Percentiles rank a stretch among this genome's conserved stretches.
phyloP scores from a whole-genome alignment of 2,113 vertebrate species.

The Oceanodroma tethys region DNA sequence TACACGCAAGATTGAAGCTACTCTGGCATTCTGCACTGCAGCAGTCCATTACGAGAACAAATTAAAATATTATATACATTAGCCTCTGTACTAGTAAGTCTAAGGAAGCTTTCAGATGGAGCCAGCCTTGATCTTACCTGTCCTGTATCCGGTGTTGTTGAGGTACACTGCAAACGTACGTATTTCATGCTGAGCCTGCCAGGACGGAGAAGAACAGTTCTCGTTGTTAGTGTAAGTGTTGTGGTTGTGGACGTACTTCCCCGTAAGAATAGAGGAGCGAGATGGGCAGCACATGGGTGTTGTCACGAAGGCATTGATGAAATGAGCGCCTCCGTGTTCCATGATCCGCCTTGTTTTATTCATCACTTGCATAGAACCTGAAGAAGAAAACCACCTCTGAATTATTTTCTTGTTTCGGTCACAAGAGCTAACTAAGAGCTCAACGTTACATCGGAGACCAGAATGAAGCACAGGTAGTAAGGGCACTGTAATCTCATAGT shows the following conservation, averaged over 20 bases:
- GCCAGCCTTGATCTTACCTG: slow-evolving; percentile 76
- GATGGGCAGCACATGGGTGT: slow-evolving; percentile 98
- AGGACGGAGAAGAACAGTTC: slow-evolving; percentile 96
- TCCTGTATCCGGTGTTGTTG: slow-evolving; percentile 93
- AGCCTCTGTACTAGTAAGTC: neutral
- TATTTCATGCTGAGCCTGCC: slow-evolving; percentile 93
- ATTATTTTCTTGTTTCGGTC: neutral
- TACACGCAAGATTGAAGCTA: neutral
- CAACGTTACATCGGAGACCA: neutral
- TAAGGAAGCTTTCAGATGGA: neutral
- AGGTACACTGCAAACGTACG: slow-evolving; percentile 94
- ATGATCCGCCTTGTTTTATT: slow-evolving; percentile 93
- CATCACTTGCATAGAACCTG: slow-evolving; percentile 98
- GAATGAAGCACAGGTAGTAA: neutral
- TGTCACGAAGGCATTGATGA: slow-evolving; percentile 95
- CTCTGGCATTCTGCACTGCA: neutral
- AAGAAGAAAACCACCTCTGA: neutral
- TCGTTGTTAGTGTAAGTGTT: slow-evolving; percentile 99
- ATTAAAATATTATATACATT: neutral
- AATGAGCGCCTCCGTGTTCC: slow-evolving; percentile 92
- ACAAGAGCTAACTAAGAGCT: neutral
- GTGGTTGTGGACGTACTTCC: slow-evolving; percentile 97
- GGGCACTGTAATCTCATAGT: neutral
- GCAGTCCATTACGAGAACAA: neutral
- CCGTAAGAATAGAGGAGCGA: slow-evolving; percentile 93